phyloP scores from a whole-genome alignment of 2,797 vertebrate genomes.

The Mionectes olivaceus region DNA sequence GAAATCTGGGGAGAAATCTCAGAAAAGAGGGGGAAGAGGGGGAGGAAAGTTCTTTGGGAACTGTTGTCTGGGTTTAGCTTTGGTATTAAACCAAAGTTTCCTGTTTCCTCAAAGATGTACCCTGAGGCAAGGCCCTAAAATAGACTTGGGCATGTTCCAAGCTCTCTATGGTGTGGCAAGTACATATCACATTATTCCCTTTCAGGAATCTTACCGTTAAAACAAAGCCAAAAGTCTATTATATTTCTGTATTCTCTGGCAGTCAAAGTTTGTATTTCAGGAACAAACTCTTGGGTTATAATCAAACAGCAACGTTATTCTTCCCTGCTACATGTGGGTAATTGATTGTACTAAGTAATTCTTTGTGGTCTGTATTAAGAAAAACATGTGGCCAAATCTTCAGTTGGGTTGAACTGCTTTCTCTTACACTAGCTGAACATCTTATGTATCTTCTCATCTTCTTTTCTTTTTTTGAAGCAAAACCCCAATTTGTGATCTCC shows the following conservation, averaged over 20 bases:
- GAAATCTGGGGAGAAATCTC: background rate
- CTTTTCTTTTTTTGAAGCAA: background rate
- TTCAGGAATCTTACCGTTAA: slow-evolving; percentile 1
- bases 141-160: slow-evolving; percentile 29
- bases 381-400: background rate
- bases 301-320: slow-evolving; percentile 14
- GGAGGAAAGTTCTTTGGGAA: background rate
- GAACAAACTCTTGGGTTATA: slow-evolving; percentile 18
- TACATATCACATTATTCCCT: background rate
- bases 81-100: slow-evolving; percentile 38
- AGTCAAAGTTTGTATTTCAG: slow-evolving; percentile 26
- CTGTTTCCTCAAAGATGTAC: slow-evolving; percentile 14
- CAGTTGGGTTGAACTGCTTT: background rate
- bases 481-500: background rate
- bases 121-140: slow-evolving; percentile 32
- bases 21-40: background rate
- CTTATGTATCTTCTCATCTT: background rate
- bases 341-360: slow-evolving; percentile 19
- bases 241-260: background rate
- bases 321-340: background rate
- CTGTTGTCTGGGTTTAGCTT: background rate
- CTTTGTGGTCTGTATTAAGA: slow-evolving; percentile 23
- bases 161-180: background rate
- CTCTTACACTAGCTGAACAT: background rate
- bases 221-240: slow-evolving; percentile 25